phyloP scores from a whole-genome alignment of 2,113 vertebrate genomes.

The Seriola aureovittata region DNA sequence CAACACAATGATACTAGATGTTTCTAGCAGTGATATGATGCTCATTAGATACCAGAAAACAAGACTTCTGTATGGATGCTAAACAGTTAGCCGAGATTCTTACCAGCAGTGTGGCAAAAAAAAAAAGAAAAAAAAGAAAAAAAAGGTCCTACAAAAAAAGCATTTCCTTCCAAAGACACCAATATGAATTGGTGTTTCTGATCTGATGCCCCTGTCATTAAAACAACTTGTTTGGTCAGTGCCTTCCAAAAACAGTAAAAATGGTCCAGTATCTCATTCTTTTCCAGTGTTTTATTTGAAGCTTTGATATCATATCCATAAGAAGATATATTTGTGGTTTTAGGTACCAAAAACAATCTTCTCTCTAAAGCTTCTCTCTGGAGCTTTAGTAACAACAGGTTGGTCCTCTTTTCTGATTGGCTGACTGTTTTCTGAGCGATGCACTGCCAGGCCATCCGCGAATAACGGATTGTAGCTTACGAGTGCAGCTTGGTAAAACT shows the following conservation, averaged over 20 bases:
- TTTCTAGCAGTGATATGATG: not conserved
- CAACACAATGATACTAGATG: not conserved
- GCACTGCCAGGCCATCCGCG: no score
- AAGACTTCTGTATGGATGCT: not conserved
- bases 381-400: no score
- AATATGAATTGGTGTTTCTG: not conserved
- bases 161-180: constrained; percentile 1
- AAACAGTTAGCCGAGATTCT: not conserved
- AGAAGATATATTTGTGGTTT: no score
- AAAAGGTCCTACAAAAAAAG: not conserved
- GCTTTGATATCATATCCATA: no score
- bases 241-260: not conserved
- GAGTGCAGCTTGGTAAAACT: no score
- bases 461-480: no score
- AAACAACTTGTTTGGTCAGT: not conserved
- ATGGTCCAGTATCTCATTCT: not conserved
- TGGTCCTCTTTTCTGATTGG: no score
- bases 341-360: no score
- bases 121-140: not conserved
- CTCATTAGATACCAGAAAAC: not conserved
- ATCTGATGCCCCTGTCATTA: not conserved
- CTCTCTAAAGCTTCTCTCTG: no score
- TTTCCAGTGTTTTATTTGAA: no score
- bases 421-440: no score
- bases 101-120: not conserved